phyloP scores from a whole-genome alignment of 2,888 invertebrate species.

The Willowsia nigromaculata region DNA sequence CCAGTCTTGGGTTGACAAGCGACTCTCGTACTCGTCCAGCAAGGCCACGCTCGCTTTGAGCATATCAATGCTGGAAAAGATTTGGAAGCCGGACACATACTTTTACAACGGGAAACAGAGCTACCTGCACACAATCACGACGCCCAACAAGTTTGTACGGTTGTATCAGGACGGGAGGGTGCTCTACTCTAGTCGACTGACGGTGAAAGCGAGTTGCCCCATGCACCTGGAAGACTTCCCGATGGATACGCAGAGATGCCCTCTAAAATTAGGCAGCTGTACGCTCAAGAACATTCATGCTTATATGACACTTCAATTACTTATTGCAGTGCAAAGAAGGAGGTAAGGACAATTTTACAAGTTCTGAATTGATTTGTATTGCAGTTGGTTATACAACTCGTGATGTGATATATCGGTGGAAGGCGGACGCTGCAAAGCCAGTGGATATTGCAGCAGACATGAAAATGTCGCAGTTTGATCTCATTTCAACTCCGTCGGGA shows the following conservation, averaged over 20 bases:
- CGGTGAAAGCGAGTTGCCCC: slow-evolving; percentile 90
- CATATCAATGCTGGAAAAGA: slow-evolving; percentile 88
- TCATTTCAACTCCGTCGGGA: slow-evolving; percentile 87
- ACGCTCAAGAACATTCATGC: slow-evolving; percentile 83
- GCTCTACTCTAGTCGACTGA: slow-evolving; percentile 88
- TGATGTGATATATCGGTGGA: slow-evolving; percentile 89
- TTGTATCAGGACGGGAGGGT: slow-evolving; percentile 88
- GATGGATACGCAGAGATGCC: slow-evolving; percentile 91
- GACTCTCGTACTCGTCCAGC: slow-evolving; percentile 86
- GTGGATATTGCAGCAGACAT: slow-evolving; percentile 90
- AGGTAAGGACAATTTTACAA: too few species aligned
- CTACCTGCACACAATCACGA: slow-evolving; percentile 91
- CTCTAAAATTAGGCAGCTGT: slow-evolving; percentile 90
- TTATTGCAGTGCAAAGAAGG: too few species aligned
- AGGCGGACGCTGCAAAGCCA: slow-evolving; percentile 83
- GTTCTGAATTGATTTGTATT: too few species aligned
- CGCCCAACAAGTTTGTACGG: slow-evolving; percentile 91
- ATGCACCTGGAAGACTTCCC: slow-evolving; percentile 93
- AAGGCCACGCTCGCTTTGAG: slow-evolving; percentile 87
- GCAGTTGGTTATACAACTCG: slow-evolving; percentile 87
- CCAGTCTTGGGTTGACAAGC: slow-evolving; percentile 90
- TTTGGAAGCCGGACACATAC: slow-evolving; percentile 94
- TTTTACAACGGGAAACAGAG: slow-evolving; percentile 85
- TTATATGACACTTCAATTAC: background rate
- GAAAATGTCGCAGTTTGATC: slow-evolving; percentile 91